Percentiles rank a stretch among this genome's conserved stretches.
Conservation (phyloP, 92 coral and sea anemone genomes). For the Epizoanthus rinbou region DNA sequence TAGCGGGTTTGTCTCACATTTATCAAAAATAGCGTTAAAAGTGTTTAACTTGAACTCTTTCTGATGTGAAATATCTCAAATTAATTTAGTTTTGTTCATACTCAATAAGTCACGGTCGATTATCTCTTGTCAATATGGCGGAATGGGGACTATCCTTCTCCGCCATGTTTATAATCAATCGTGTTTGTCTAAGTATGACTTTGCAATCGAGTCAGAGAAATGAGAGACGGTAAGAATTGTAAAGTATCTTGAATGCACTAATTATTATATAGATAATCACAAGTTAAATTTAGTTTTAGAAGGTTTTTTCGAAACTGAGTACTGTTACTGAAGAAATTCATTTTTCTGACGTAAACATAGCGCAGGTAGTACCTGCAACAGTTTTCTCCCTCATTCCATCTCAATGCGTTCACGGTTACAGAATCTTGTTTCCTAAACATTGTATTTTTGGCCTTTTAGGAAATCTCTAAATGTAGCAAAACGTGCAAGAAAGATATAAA, state of each 20-base stretch:
- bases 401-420: conserved; percentile 28
- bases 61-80: too few species aligned
- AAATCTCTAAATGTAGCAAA: conserved; percentile 17
- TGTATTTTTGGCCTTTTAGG: conserved; percentile 17
- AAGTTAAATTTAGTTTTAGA: neutral
- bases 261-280: neutral
- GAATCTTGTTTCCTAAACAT: conserved; percentile 39
- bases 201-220: neutral
- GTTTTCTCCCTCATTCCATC: conserved; percentile 28
- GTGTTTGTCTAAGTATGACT: conserved; percentile 7
- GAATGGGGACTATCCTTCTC: neutral
- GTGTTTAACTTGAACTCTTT: neutral
- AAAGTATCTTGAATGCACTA: neutral
- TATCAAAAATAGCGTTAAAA: neutral
- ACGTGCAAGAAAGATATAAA: neutral
- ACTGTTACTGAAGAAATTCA: conserved; percentile 30
- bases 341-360: conserved; percentile 80
- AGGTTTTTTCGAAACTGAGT: neutral
- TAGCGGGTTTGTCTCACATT: conserved; percentile 21
- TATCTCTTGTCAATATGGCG: neutral
- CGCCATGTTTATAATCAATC: neutral
- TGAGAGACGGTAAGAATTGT: neutral
- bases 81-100: neutral
- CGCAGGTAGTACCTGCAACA: conserved; percentile 73
- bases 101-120: conserved; percentile 8